These are phyloP conservation scores for Mycetomoellerius zeteki DNA, from an alignment of 1,140 invertebrate genomes.

Conservation along the genomic window DNA sequence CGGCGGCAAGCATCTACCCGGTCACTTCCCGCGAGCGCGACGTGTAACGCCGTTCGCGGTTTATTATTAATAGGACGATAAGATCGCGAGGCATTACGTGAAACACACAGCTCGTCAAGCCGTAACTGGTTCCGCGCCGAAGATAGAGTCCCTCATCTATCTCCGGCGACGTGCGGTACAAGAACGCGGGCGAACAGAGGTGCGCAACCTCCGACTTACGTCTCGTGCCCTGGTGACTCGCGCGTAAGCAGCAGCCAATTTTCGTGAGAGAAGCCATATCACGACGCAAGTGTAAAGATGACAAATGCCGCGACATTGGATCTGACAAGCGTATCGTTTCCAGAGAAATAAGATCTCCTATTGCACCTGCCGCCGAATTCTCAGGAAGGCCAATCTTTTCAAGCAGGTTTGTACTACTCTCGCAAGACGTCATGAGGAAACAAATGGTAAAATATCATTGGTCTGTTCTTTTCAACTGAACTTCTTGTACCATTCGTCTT, in stretches of 20 bases:
- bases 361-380: conserved; percentile 16
- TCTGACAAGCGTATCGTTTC: conserved; percentile 25
- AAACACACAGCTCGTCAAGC: conserved; percentile 78
- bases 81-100: conserved; percentile 78
- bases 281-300: conserved; percentile 68
- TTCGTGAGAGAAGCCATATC: conserved; percentile 52
- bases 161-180: conserved; percentile 69
- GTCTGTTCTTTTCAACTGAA: too few species aligned
- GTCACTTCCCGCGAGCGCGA: conserved; percentile 55
- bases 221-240: conserved; percentile 5
- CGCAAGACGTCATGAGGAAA: not conserved
- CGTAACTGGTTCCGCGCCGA: conserved; percentile 77
- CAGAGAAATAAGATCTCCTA: not conserved
- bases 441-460: not conserved
- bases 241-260: conserved; percentile 29
- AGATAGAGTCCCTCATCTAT: conserved; percentile 77
- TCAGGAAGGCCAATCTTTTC: not conserved
- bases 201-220: conserved; percentile 45
- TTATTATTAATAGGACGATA: conserved; percentile 82
- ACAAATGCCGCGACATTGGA: conserved; percentile 68
- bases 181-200: conserved; percentile 64
- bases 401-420: not conserved
- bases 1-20: conserved; percentile 7
- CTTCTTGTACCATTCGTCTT: too few species aligned
- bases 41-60: conserved; percentile 73